These are phyloP conservation scores for Calyptommatus sinebrachiatus DNA, from an alignment of 2,113 vertebrate genomes.

Conservation along the genomic window DNA sequence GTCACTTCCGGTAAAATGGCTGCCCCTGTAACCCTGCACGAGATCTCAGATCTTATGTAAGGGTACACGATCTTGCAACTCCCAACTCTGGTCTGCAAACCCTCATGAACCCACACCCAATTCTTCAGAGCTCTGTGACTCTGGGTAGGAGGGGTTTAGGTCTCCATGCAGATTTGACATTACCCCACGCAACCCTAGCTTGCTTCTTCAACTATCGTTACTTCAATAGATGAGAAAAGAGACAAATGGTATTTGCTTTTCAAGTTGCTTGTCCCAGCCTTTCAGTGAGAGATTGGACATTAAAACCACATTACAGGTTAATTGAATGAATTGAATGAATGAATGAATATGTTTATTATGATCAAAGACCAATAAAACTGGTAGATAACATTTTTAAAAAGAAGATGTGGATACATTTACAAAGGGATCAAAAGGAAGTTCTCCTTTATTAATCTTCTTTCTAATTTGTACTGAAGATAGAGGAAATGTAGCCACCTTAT, in stretches of 20 bases:
- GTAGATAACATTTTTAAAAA: not conserved
- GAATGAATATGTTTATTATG: not conserved
- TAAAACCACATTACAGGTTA: conserved; percentile 59
- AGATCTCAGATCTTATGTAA: no score
- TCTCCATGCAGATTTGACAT: no score
- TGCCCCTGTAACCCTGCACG: no score
- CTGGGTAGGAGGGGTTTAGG: no score
- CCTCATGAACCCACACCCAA: no score
- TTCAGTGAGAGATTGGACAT: conserved; percentile 62
- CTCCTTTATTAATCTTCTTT: not conserved
- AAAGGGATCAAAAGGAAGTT: not conserved
- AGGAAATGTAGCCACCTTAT: not conserved
- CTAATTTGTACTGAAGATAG: not conserved
- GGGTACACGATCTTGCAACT: not conserved
- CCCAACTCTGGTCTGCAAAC: no score
- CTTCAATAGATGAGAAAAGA: no score
- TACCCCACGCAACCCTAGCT: no score
- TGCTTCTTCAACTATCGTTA: no score
- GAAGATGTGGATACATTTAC: not conserved
- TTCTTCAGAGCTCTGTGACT: no score
- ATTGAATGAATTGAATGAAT: not conserved
- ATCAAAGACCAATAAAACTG: not conserved
- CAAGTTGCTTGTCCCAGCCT: conserved; percentile 54
- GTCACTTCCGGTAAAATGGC: no score
- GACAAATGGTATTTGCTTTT: no score